Evolutionary conservation across 2,888 invertebrate genomes (phyloP).

Genomic region (Euclidia mi): DNA sequence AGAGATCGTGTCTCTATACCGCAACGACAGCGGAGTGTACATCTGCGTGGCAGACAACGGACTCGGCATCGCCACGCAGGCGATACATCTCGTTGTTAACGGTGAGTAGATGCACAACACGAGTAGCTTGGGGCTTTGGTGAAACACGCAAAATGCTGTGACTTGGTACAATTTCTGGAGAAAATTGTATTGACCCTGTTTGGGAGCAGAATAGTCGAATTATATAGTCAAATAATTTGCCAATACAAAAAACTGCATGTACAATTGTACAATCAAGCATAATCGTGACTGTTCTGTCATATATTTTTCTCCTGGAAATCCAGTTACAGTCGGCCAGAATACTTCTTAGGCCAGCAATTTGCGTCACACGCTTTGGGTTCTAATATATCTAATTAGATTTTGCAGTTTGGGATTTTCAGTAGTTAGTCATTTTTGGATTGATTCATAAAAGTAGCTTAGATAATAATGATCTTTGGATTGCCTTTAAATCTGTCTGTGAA

Average conservation of each 20-base stretch:
- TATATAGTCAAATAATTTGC: too few relatives aligned
- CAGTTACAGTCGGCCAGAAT: background rate
- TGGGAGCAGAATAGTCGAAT: too few relatives aligned
- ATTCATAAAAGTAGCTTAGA: conserved; percentile 26
- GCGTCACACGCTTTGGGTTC: conserved; percentile 18
- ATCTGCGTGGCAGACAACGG: conserved; percentile 96
- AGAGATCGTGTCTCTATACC: conserved; percentile 95
- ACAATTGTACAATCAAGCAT: too few relatives aligned
- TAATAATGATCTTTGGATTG: conserved; percentile 11
- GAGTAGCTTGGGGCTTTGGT: conserved; percentile 18
- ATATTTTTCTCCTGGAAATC: too few relatives aligned
- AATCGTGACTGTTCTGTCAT: too few relatives aligned
- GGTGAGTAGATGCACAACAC: conserved; percentile 89
- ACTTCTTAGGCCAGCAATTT: conserved; percentile 21
- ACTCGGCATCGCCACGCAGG: conserved; percentile 92
- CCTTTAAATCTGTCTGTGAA: conserved; percentile 27
- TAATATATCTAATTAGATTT: conserved; percentile 29
- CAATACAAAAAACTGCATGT: too few relatives aligned
- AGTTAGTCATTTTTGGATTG: conserved; percentile 36
- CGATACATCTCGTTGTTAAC: conserved; percentile 92
- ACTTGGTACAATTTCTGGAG: background rate
- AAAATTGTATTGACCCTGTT: too few relatives aligned
- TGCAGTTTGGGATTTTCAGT: conserved; percentile 25
- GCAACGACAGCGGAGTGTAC: conserved; percentile 96
- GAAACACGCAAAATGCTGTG: conserved; percentile 23